phyloP scores from a whole-genome alignment of 2,888 invertebrate species.

The Melanotus villosus region DNA sequence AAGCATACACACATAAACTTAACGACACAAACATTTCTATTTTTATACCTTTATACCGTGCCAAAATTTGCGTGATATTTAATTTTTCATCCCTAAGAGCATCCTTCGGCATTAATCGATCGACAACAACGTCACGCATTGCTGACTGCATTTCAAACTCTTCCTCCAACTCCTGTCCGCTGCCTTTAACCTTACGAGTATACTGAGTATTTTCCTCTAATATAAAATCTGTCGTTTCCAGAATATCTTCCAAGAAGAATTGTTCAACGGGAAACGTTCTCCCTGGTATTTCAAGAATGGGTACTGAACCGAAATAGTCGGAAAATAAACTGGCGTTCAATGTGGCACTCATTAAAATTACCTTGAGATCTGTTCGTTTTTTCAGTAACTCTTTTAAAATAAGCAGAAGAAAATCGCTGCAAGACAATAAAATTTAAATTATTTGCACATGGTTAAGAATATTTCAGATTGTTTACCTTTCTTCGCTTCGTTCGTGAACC shows the following conservation, averaged over 20 bases:
- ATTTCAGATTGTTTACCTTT: conserved; percentile 71
- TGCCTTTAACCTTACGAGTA: conserved; percentile 76
- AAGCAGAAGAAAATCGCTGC: conserved; percentile 88
- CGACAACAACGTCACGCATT: conserved; percentile 73
- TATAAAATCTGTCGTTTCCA: conserved; percentile 76
- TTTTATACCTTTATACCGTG: conserved; percentile 74
- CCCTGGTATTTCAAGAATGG: conserved; percentile 86
- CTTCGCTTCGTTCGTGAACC: conserved; percentile 92
- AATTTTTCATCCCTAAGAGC: conserved; percentile 81
- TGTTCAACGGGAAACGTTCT: conserved; percentile 89
- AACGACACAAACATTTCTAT: not conserved
- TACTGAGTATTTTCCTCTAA: conserved; percentile 76
- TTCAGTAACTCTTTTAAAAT: conserved; percentile 84
- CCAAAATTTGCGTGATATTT: conserved; percentile 76
- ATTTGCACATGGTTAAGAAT: not conserved
- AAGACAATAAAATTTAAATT: conserved; percentile 49
- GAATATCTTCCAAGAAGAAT: conserved; percentile 84
- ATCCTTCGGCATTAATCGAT: conserved; percentile 72
- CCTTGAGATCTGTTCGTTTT: conserved; percentile 81
- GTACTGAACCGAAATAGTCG: conserved; percentile 85
- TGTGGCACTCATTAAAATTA: conserved; percentile 95
- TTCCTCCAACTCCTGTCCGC: conserved; percentile 72
- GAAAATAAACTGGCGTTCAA: conserved; percentile 89
- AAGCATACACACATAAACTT: conserved; percentile 19
- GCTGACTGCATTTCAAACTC: conserved; percentile 79